These are phyloP conservation scores for Archilochus colubris DNA, from an alignment of 2,113 vertebrate genomes.

Conservation along the genomic window DNA sequence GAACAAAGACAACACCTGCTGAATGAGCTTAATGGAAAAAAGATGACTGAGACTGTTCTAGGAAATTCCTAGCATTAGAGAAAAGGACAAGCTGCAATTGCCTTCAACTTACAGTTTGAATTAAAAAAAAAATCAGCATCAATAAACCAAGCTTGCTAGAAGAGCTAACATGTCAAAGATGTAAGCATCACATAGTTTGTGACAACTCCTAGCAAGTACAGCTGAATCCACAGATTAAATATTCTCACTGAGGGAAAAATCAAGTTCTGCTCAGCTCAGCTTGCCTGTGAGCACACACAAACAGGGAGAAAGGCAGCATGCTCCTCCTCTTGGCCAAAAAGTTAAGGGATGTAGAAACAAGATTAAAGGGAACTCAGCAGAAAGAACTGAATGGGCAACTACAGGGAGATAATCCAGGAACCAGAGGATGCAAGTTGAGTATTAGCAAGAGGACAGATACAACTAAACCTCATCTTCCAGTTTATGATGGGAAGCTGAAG, in stretches of 20 bases:
- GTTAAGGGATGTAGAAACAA: background rate
- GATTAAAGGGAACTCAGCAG: background rate
- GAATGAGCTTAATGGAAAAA: constrained; percentile 27
- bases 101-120: background rate
- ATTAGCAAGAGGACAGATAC: background rate
- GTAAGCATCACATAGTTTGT: fast-evolving
- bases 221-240: background rate
- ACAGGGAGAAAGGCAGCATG: background rate
- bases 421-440: background rate
- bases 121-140: background rate
- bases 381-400: background rate
- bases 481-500: background rate
- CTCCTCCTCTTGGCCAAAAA: background rate
- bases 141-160: background rate
- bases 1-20: constrained; percentile 53
- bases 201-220: background rate
- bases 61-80: background rate
- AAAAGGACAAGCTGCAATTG: background rate
- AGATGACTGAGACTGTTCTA: background rate
- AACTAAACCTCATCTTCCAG: background rate
- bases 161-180: background rate
- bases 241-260: background rate
- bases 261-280: fast-evolving
- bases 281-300: background rate
- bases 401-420: fast-evolving